Percentiles rank a stretch among this genome's conserved stretches.
Conservation (phyloP, 2,888 invertebrate species). For the Drosophila monieri region DNA sequence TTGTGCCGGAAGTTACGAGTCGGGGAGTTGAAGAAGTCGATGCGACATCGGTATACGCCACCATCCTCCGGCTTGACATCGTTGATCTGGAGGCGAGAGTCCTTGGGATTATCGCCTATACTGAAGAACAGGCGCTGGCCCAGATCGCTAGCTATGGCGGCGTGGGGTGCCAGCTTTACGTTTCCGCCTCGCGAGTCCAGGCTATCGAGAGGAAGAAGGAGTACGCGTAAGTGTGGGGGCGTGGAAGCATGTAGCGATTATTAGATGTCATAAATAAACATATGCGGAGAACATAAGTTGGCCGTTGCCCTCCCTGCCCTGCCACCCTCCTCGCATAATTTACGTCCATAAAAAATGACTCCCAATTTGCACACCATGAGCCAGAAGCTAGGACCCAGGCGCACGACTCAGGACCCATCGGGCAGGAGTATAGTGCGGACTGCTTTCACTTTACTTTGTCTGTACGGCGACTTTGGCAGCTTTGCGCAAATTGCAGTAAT, state of each 20-base stretch:
- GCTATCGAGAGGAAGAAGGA: constrained; percentile 84
- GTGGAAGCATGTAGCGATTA: constrained; percentile 61
- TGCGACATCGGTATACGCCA: constrained; percentile 93
- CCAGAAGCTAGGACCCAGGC: constrained; percentile 19
- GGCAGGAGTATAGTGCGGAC: constrained; percentile 22
- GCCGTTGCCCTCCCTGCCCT: constrained; percentile 38
- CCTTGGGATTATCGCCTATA: constrained; percentile 89
- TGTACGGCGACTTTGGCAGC: constrained; percentile 63
- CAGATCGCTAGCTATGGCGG: constrained; percentile 91
- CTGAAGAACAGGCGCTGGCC: constrained; percentile 90
- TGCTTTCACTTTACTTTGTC: constrained; percentile 15
- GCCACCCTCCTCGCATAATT: constrained; percentile 61
- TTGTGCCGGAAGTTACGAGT: constrained; percentile 94
- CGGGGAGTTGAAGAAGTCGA: constrained; percentile 95
- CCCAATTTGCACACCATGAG: constrained; percentile 66
- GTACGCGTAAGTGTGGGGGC: constrained; percentile 58
- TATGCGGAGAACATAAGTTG: constrained; percentile 70
- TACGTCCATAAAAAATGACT: constrained; percentile 73
- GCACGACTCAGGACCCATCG: constrained; percentile 1
- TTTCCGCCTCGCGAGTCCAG: constrained; percentile 91
- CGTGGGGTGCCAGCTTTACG: constrained; percentile 88
- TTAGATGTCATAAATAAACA: constrained; percentile 77
- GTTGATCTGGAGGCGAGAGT: constrained; percentile 90
- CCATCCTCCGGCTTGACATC: constrained; percentile 90
- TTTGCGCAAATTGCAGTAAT: constrained; percentile 79